phyloP scores from a whole-genome alignment of 2,113 vertebrate genomes.

The Hypanus sabinus region DNA sequence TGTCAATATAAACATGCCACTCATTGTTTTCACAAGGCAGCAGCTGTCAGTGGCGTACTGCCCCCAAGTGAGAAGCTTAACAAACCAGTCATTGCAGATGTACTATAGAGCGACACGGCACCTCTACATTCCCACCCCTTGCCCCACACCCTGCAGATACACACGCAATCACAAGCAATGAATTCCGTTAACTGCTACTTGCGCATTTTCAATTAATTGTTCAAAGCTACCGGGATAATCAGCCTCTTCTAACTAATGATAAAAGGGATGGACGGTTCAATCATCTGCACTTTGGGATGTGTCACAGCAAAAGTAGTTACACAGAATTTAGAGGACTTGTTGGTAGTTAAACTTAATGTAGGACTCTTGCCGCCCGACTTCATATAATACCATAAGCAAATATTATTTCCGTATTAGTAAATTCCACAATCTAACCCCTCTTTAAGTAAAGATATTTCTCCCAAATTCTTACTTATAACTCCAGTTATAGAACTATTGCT shows the following conservation, averaged over 20 bases:
- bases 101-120: neutral
- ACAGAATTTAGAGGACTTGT: neutral
- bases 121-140: neutral
- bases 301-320: neutral
- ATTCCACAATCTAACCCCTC: too few species aligned
- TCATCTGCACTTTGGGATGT: neutral
- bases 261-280: neutral
- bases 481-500: neutral
- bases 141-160: neutral
- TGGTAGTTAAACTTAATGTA: too few species aligned
- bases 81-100: neutral
- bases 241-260: neutral
- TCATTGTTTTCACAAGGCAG: neutral
- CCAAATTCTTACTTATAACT: neutral
- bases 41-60: neutral
- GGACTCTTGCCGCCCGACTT: too few species aligned
- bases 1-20: neutral
- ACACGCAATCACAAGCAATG: neutral
- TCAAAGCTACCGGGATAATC: neutral
- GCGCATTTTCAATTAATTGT: neutral
- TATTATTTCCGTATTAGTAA: too few species aligned
- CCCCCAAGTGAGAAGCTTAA: neutral
- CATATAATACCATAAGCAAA: too few species aligned
- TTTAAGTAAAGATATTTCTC: too few species aligned
- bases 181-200: neutral